These are phyloP conservation scores for Lathronympha strigana DNA, from an alignment of 2,888 invertebrate genomes.

Conservation along the genomic window DNA sequence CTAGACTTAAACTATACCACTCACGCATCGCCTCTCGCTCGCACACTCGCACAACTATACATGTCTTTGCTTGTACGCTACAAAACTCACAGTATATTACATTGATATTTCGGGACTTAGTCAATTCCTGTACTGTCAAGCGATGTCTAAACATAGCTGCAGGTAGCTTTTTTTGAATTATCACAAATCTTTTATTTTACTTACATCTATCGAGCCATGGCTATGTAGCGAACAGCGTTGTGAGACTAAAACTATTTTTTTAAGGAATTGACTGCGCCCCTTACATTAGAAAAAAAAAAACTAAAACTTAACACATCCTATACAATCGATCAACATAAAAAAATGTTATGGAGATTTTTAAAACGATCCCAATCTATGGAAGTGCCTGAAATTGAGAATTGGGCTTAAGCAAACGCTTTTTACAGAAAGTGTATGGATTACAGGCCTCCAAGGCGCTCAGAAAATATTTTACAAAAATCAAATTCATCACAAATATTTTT, in stretches of 20 bases:
- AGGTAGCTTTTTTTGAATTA: constrained; percentile 66
- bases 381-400: constrained; percentile 56
- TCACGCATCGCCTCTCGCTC: constrained; percentile 58
- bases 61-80: constrained; percentile 70
- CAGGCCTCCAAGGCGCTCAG: constrained; percentile 43
- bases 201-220: constrained; percentile 55
- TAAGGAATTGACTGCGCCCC: constrained; percentile 78
- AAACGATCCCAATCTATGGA: constrained; percentile 54
- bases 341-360: constrained; percentile 58
- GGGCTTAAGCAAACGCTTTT: constrained; percentile 16
- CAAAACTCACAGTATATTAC: constrained; percentile 70
- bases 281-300: constrained; percentile 64
- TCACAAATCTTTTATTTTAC: constrained; percentile 63
- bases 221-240: constrained; percentile 53
- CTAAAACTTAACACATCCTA: constrained; percentile 75
- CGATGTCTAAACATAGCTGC: constrained; percentile 60
- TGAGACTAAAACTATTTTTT: constrained; percentile 47
- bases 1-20: constrained; percentile 74
- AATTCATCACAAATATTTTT: constrained; percentile 61
- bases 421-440: constrained; percentile 23
- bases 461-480: constrained; percentile 58
- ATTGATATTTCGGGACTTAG: constrained; percentile 72
- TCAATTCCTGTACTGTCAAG: constrained; percentile 65
- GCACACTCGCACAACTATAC: constrained; percentile 59
- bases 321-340: constrained; percentile 71